Conservation (phyloP, 2,797 vertebrate species). For the Amazonetta brasiliensis region DNA sequence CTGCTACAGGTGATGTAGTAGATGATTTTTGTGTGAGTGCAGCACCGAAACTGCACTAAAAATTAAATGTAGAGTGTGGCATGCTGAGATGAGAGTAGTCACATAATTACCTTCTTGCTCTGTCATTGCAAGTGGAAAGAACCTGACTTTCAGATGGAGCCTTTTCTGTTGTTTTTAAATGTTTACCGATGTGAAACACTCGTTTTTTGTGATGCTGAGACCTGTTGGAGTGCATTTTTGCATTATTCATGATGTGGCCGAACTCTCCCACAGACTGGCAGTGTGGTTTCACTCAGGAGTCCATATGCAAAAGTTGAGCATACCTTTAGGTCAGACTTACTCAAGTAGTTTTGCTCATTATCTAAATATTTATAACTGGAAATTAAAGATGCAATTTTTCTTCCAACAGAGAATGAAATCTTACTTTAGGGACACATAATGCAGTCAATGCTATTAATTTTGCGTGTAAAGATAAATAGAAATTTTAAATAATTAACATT, state of each 20-base stretch:
- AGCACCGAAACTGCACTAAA: accelerated
- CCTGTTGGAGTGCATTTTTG: not conserved
- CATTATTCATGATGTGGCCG: accelerated
- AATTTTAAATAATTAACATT: slow-evolving; percentile 14
- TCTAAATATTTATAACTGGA: not conserved
- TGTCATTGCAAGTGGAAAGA: not conserved
- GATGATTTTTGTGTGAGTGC: not conserved
- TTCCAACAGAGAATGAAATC: not conserved
- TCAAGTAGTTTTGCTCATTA: not conserved
- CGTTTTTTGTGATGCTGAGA: not conserved
- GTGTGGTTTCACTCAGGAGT: not conserved
- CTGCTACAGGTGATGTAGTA: not conserved
- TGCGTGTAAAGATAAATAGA: not conserved
- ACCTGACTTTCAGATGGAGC: not conserved
- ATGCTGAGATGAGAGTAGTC: not conserved
- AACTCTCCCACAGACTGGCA: not conserved
- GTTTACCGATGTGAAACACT: not conserved
- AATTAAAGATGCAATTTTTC: not conserved
- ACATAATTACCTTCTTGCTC: accelerated
- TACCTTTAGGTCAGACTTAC: not conserved
- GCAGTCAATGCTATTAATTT: not conserved
- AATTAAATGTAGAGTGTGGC: accelerated
- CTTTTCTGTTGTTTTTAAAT: not conserved
- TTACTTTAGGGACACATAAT: not conserved
- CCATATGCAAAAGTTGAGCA: not conserved